A percentile compares a stretch with the other conserved stretches of the same genome.
Conservation (phyloP, 2,888 invertebrate genomes). For the Argynnis bischoffii region DNA sequence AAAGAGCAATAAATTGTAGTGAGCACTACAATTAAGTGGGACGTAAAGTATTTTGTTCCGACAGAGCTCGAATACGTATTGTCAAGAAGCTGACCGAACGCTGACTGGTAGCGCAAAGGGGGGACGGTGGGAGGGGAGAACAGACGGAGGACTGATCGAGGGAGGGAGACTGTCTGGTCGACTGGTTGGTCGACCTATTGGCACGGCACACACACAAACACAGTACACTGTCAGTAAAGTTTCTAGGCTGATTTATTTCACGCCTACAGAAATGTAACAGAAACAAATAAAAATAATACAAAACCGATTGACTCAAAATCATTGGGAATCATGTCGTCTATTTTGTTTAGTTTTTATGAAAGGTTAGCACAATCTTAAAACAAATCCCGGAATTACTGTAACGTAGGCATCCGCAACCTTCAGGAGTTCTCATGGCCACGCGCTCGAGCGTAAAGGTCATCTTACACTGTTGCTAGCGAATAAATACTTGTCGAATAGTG, state of each 20-base stretch:
- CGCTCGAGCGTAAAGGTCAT: slow-evolving; percentile 73
- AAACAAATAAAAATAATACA: slow-evolving; percentile 26
- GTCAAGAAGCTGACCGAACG: slow-evolving; percentile 56
- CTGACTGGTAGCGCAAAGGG: slow-evolving; percentile 69
- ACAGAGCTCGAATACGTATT: slow-evolving; percentile 49
- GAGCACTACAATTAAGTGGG: slow-evolving; percentile 70
- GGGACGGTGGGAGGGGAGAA: slow-evolving; percentile 55
- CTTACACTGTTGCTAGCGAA: slow-evolving; percentile 56
- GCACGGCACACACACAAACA: slow-evolving; percentile 66
- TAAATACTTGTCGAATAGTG: slow-evolving; percentile 56
- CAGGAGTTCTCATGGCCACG: slow-evolving; percentile 72
- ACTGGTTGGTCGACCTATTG: slow-evolving; percentile 81
- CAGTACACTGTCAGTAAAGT: slow-evolving; percentile 54
- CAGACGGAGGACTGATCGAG: slow-evolving; percentile 71
- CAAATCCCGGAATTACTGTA: slow-evolving; percentile 19
- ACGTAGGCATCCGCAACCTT: slow-evolving; percentile 60
- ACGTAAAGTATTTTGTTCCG: slow-evolving; percentile 66
- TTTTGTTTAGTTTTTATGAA: no score
- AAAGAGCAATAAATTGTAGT: slow-evolving; percentile 58
- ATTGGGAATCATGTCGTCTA: not conserved
- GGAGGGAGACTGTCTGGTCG: slow-evolving; percentile 77
- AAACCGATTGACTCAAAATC: slow-evolving; percentile 13
- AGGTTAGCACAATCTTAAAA: no score
- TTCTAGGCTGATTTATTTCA: slow-evolving; percentile 67
- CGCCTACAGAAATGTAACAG: slow-evolving; percentile 50